Evolutionary conservation across 2,888 invertebrate species (phyloP), one percentile per base, ranked within the genome.

Genomic region (Ochropleura leucogaster): DNA sequence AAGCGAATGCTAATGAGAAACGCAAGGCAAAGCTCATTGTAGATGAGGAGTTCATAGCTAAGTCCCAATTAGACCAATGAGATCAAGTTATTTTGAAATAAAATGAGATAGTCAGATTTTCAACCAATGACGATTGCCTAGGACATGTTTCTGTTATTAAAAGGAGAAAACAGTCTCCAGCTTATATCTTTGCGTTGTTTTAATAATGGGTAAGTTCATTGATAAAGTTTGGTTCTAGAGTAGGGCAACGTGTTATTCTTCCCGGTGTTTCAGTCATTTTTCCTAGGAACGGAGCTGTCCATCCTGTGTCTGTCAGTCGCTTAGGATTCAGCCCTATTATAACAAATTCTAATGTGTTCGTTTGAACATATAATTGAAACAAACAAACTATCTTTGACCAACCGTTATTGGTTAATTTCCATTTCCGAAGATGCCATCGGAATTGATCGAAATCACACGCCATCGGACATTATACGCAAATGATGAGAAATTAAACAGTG

Each of bases 371-470:
- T 42, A 44, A 44, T 44, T 62, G n/a, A 44, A 62, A 7, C n/a
- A 59, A 59, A 59, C 40, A 59, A 16, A 16, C 16, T 8, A 59
- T 16, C 40, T 40, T 8, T 16, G 1, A 44, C 3, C 5, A 10
- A 49, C 42, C 9, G 66, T 44, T 53, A 30, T 55, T 47, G 66
- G 66, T 47, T 55, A 8, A 76, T 65, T 47, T 76, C 30, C 42
- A 66, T 55, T 76, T 76, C 47, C 8, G 47, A 18, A 20, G 40
- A 47, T 42, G 8, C 20, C 47, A 64, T 69, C 67, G 9, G 20
- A 51, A 51, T 49, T 47, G 20, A 63, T 62, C 46, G 10, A 30
- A 49, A 60, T 44, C n/a, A 8, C n/a, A 30, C n/a, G 0, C 8
- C 47, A 75, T 55, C 65, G 7, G n/a, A 65, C 16, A 75, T 55